phyloP scores from a whole-genome alignment of 2,113 vertebrate genomes.

The Laticauda colubrina region DNA sequence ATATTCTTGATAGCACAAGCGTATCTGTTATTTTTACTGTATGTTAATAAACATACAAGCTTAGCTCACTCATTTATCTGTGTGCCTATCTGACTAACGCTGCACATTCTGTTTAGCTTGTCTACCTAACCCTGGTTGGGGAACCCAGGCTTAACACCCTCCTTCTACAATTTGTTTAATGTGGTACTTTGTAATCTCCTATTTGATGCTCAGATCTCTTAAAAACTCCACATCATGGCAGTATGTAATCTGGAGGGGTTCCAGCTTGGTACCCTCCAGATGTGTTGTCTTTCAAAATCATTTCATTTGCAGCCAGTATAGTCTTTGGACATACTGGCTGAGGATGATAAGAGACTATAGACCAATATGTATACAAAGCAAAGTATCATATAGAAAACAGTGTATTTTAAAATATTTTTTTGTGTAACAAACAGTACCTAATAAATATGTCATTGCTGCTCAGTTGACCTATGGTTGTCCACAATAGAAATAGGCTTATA shows the following conservation, averaged over 20 bases:
- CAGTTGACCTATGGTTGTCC: background rate
- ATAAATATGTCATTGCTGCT: background rate
- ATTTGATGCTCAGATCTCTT: constrained; percentile 38
- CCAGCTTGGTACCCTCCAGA: background rate
- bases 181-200: constrained; percentile 32
- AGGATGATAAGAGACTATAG: background rate
- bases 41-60: too few relatives aligned
- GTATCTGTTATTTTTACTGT: too few relatives aligned
- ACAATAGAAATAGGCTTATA: background rate
- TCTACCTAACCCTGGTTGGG: too few relatives aligned
- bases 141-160: too few relatives aligned
- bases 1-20: too few relatives aligned
- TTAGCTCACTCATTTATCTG: too few relatives aligned
- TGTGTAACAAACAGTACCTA: background rate
- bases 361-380: background rate
- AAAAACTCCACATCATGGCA: constrained; percentile 8
- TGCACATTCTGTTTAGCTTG: too few relatives aligned
- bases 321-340: background rate
- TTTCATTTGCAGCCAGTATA: background rate
- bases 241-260: background rate
- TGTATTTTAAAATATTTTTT: background rate
- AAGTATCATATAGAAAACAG: background rate
- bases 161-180: constrained; percentile 44
- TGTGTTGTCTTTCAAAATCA: background rate
- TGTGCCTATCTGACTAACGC: too few relatives aligned